A percentile compares a stretch with the other conserved stretches of the same genome.
These are phyloP conservation scores for Uloborus diversus DNA, from an alignment of 1,140 invertebrate genomes.

Conservation along the genomic window DNA sequence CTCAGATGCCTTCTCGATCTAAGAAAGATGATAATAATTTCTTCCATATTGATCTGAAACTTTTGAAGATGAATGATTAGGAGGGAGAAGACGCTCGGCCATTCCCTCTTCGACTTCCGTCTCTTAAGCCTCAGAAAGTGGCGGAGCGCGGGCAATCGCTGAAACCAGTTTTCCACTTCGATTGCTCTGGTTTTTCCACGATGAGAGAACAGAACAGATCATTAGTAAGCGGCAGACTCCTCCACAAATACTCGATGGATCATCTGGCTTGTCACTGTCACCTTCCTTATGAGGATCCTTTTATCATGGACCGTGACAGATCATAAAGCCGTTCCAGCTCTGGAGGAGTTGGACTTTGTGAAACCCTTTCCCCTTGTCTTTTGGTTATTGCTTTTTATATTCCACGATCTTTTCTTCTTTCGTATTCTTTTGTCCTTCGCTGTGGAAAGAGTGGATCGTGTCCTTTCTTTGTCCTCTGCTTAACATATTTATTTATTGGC, in stretches of 20 bases:
- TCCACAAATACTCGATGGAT: conserved; percentile 42
- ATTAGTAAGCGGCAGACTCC: conserved; percentile 38
- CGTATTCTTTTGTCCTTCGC: not conserved
- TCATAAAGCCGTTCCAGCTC: conserved; percentile 9
- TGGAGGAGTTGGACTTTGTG: not conserved
- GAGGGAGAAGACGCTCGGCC: too few species aligned
- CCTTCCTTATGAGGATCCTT: not conserved
- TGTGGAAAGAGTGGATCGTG: not conserved
- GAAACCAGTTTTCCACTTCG: conserved; percentile 39
- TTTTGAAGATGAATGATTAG: conserved; percentile 36
- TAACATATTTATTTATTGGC: conserved; percentile 3
- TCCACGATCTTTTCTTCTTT: not conserved
- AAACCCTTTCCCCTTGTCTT: conserved; percentile 20
- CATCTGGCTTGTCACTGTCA: conserved; percentile 31
- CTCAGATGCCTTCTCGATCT: not conserved
- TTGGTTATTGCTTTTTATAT: conserved; percentile 3
- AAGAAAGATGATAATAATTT: not conserved
- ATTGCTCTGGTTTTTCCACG: conserved; percentile 1
- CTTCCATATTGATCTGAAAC: conserved; percentile 9
- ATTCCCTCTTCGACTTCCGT: not conserved
- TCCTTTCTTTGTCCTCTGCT: not conserved
- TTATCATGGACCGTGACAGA: not conserved
- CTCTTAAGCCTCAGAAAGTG: conserved; percentile 3
- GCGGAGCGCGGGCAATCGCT: not conserved
- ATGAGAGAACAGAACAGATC: too few species aligned